phyloP scores from a whole-genome alignment of 1,140 invertebrate genomes.

The Thalassaphorura encarpata region DNA sequence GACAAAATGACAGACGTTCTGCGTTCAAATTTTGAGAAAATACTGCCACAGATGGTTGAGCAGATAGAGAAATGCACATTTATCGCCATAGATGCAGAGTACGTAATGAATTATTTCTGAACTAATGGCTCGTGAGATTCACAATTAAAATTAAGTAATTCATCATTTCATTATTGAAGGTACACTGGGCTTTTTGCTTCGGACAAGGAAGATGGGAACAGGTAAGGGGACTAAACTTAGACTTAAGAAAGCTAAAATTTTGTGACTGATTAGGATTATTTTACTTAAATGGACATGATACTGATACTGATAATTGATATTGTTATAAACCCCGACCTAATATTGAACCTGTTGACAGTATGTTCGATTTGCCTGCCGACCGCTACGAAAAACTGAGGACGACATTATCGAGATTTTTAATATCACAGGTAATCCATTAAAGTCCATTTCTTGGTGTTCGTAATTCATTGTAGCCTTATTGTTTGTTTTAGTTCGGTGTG shows the following conservation, averaged over 20 bases:
- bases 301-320: background rate
- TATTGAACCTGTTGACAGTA: slow-evolving; percentile 43
- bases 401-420: slow-evolving; percentile 44
- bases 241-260: too few species aligned
- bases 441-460: too few species aligned
- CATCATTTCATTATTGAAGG: background rate
- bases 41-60: slow-evolving; percentile 42
- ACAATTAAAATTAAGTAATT: background rate
- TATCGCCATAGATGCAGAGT: slow-evolving; percentile 57
- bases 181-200: background rate
- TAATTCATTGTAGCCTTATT: too few species aligned
- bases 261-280: too few species aligned
- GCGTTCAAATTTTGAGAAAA: slow-evolving; percentile 41
- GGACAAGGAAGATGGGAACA: background rate
- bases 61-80: slow-evolving; percentile 44
- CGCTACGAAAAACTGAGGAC: slow-evolving; percentile 51
- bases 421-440: too few species aligned
- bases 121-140: slow-evolving; percentile 1
- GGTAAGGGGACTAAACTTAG: too few species aligned
- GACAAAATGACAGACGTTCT: slow-evolving; percentile 16
- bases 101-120: slow-evolving; percentile 48
- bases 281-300: background rate
- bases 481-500: slow-evolving; percentile 53
- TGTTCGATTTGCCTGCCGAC: slow-evolving; percentile 55
- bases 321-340: background rate